Percentiles rank a stretch among this genome's conserved stretches.
phyloP scores from a whole-genome alignment of 2,797 vertebrate genomes.

The Clamator glandarius region DNA sequence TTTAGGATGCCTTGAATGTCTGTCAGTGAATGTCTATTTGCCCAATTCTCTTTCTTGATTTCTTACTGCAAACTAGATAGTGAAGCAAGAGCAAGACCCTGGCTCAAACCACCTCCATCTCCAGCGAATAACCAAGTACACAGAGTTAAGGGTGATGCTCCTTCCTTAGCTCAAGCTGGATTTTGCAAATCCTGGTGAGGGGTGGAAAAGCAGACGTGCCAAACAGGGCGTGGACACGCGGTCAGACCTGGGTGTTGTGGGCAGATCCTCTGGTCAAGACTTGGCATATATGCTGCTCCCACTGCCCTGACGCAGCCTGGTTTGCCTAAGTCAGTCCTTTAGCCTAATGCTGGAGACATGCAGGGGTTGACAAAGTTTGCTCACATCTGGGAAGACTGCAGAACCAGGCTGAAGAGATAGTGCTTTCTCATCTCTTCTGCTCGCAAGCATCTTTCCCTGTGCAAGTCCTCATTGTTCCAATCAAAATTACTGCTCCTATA shows the following conservation, averaged over 20 bases:
- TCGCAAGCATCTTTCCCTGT: background rate
- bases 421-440: background rate
- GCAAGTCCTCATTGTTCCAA: rapidly evolving
- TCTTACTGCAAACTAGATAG: background rate
- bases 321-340: too few relatives aligned
- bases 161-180: background rate
- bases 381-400: background rate
- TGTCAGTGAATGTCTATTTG: background rate
- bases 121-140: background rate
- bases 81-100: background rate
- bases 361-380: background rate
- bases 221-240: background rate
- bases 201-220: background rate
- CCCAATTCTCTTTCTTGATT: background rate
- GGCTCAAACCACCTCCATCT: background rate
- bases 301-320: background rate
- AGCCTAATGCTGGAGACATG: background rate
- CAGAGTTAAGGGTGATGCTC: rapidly evolving
- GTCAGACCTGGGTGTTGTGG: background rate
- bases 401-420: background rate
- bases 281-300: too few relatives aligned
- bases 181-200: background rate
- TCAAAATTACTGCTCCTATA: background rate
- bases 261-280: background rate
- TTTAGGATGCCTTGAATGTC: background rate